A percentile compares a stretch with the other conserved stretches of the same genome.
Evolutionary conservation across 2,113 vertebrate genomes (phyloP).

Genomic region (Percina caprodes): DNA sequence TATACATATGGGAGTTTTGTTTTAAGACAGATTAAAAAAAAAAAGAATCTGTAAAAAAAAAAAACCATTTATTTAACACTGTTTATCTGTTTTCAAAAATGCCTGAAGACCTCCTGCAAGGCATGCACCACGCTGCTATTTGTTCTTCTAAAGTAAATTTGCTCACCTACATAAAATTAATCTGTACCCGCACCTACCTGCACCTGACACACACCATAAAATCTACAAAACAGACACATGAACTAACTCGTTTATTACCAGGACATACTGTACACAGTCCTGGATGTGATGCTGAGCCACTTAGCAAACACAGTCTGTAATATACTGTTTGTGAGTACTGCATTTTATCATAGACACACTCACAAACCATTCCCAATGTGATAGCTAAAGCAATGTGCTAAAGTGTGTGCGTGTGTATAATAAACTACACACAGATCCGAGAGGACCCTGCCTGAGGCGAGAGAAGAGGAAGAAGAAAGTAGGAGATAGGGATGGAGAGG

Average conservation of each 20-base stretch:
- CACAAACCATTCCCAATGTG: constrained; percentile 31
- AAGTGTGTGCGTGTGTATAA: constrained; percentile 18
- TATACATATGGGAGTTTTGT: neutral
- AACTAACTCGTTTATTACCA: constrained; percentile 1
- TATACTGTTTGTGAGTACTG: constrained; percentile 28
- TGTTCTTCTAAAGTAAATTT: constrained; percentile 15
- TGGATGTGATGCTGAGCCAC: constrained; percentile 34
- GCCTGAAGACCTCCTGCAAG: neutral
- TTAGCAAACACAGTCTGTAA: constrained; percentile 50
- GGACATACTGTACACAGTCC: constrained; percentile 10
- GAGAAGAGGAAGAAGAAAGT: constrained; percentile 3
- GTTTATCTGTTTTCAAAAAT: constrained; percentile 1
- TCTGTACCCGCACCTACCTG: constrained; percentile 7
- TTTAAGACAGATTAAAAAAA: too few species aligned
- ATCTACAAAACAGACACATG: neutral
- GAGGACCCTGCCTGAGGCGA: constrained; percentile 30
- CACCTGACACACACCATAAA: constrained; percentile 17
- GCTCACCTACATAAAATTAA: constrained; percentile 16
- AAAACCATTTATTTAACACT: too few species aligned
- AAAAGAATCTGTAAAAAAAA: too few species aligned
- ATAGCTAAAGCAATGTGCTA: constrained; percentile 29
- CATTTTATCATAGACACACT: constrained; percentile 19
- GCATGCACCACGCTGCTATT: constrained; percentile 1
- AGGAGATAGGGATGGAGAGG: neutral
- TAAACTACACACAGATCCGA: constrained; percentile 45